phyloP scores from a whole-genome alignment of 2,113 vertebrate genomes.

The Miniopterus natalensis region DNA sequence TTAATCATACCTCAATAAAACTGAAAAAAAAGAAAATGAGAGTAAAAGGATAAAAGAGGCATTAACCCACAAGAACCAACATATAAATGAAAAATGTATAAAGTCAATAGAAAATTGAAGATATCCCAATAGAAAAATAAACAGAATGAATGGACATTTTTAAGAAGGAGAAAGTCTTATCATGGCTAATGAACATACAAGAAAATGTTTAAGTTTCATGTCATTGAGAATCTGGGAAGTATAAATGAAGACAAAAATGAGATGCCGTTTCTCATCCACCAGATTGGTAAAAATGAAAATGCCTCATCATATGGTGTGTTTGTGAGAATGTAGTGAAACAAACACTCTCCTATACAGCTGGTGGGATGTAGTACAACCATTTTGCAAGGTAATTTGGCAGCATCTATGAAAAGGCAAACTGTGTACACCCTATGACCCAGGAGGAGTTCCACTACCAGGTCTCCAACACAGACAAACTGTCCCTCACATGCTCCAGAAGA shows the following conservation, averaged over 20 bases:
- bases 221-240: not conserved
- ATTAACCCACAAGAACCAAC: not conserved
- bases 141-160: not conserved
- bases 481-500: not conserved
- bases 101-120: not conserved
- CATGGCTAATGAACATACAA: not conserved
- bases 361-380: not conserved
- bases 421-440: not conserved
- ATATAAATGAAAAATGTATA: not conserved
- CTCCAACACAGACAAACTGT: not conserved
- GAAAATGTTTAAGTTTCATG: slow-evolving; percentile 23
- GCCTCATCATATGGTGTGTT: slow-evolving; percentile 27
- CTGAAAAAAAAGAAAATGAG: not conserved
- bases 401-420: slow-evolving; percentile 25
- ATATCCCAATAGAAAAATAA: not conserved
- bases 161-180: not conserved
- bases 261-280: not conserved
- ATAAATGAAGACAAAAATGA: not conserved
- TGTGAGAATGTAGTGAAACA: not conserved
- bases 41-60: not conserved
- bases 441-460: not conserved
- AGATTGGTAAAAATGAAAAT: slow-evolving; percentile 46
- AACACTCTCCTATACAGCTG: not conserved
- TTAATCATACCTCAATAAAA: not conserved
- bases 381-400: slow-evolving; percentile 31